Base-by-base conservation (phyloP, 2,888 invertebrate genomes). In the Melinaea menophilus region DNA sequence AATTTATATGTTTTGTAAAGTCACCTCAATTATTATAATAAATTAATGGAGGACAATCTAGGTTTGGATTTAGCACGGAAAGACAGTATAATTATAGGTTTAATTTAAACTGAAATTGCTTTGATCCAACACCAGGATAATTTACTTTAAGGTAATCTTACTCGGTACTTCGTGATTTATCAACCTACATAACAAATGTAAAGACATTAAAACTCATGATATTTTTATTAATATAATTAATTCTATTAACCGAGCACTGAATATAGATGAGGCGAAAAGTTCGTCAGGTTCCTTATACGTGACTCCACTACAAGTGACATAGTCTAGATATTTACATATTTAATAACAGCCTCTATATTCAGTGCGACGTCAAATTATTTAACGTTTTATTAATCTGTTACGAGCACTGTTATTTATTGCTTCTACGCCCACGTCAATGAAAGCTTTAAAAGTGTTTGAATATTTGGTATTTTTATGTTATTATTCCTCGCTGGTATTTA, bases 261-360 rank as follows among this genome's bases (percentile, higher is more conserved):
- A 65, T 65, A 67, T 65, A 67, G 61, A 67, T 67, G 67, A 67
- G 58, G 63, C 61, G 55, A 58, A 34, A 62, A 62, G 60, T 63
- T 61, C 65, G 65, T 65, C 65, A 64, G 58, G 61, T 51, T 51
- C 31, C 11, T 51, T 48, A 48, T 48, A 61, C 65, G 65, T 63
- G 65, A 66, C 65, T 66, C 58, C 56, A 57, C 41, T 55, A 48
- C 65, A 61, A 59, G 63, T 63, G 66, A 58, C 63, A 65, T 59
- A 45, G 62, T 58, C 55, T 41, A 35, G 61, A 51, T 56, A 63
- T 66, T 66, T 61, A 58, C 66, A 66, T 66, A 66, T 61, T 63
- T 61, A 60, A 66, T 61, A 66, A 58, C 58, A 51, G 55, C 60
- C 64, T 59, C 61, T 58, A 61, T 61, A 56, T 60, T 55, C 61